Conservation (phyloP, 2,888 invertebrate genomes). For the Gari tellinella region DNA sequence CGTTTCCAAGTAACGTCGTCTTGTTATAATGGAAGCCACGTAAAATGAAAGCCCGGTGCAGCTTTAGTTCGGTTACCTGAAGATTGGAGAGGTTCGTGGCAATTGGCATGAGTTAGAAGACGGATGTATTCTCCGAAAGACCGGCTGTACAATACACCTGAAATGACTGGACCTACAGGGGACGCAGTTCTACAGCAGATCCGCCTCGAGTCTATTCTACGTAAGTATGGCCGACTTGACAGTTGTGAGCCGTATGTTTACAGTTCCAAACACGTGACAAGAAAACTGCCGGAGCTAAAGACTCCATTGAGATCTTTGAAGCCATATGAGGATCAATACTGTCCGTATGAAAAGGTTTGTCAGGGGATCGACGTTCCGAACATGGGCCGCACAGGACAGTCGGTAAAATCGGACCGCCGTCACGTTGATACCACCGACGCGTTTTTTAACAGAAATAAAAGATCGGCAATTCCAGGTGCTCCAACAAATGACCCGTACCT, state of each 20-base stretch:
- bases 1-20: neutral
- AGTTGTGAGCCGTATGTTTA: constrained; percentile 3
- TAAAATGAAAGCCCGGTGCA: too few relatives aligned
- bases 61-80: too few relatives aligned
- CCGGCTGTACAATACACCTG: constrained; percentile 47
- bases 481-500: constrained; percentile 12
- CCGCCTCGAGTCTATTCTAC: constrained; percentile 41
- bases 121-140: constrained; percentile 52
- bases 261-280: neutral
- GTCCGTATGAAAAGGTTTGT: neutral
- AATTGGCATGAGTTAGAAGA: neutral
- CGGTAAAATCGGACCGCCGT: neutral
- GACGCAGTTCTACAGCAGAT: constrained; percentile 40
- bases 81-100: too few relatives aligned
- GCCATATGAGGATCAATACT: constrained; percentile 1
- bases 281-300: constrained; percentile 12
- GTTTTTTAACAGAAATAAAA: too few relatives aligned
- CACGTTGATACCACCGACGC: too few relatives aligned
- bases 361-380: neutral
- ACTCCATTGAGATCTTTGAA: neutral
- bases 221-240: constrained; percentile 32
- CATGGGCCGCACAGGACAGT: neutral
- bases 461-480: constrained; percentile 18
- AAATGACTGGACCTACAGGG: constrained; percentile 23
- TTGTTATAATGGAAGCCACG: too few relatives aligned